Evolutionary conservation across 2,797 vertebrate species (phyloP).

Genomic region (Bovichtus diacanthus): DNA sequence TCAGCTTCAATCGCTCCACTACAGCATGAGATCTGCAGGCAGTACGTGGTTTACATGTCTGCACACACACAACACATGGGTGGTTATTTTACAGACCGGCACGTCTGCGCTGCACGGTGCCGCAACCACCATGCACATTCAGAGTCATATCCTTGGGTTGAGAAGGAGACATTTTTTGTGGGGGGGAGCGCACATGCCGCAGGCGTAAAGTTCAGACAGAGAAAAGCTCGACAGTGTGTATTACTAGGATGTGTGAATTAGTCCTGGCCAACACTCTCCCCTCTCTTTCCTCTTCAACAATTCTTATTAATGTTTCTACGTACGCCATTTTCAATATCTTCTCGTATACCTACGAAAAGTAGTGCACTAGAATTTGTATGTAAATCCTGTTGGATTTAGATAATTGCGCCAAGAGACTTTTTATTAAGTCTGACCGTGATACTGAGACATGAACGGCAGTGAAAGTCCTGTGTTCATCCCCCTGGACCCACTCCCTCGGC

Average conservation of each 20-base stretch:
- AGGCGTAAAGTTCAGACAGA: neutral
- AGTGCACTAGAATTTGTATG: too few relatives aligned
- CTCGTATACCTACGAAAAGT: too few relatives aligned
- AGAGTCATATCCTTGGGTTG: neutral
- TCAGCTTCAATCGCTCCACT: slow-evolving; percentile 15
- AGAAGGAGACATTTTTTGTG: neutral
- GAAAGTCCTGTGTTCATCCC: too few relatives aligned
- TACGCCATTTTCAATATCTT: too few relatives aligned
- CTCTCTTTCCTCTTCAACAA: neutral
- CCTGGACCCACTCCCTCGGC: too few relatives aligned
- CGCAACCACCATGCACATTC: neutral
- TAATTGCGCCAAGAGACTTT: too few relatives aligned
- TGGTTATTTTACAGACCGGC: neutral
- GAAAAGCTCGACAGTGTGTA: neutral
- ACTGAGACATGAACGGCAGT: too few relatives aligned
- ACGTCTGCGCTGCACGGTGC: neutral
- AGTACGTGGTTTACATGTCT: neutral
- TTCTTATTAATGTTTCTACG: neutral
- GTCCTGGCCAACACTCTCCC: neutral
- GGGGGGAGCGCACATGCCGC: neutral
- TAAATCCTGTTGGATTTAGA: too few relatives aligned
- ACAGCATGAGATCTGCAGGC: slow-evolving; percentile 23
- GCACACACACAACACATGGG: slow-evolving; percentile 1
- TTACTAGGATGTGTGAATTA: neutral
- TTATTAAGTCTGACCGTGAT: too few relatives aligned